phyloP scores from a whole-genome alignment of 2,797 vertebrate species.

The Pelobates cultripes region DNA sequence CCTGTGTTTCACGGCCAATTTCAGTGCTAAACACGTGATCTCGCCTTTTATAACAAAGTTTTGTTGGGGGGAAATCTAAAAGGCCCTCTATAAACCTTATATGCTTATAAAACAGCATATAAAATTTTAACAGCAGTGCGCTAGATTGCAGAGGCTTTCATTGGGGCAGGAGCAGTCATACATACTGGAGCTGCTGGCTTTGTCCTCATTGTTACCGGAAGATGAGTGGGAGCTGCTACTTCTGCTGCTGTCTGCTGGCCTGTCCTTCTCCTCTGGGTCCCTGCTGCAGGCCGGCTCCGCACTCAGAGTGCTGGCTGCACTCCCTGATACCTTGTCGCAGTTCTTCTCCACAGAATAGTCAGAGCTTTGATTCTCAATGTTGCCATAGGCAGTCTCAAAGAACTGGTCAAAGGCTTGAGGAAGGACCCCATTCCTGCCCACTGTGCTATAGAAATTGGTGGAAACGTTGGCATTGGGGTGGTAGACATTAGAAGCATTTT shows the following conservation, averaged over 20 bases:
- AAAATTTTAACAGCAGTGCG: slow-evolving; percentile 95
- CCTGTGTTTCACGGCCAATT: slow-evolving; percentile 97
- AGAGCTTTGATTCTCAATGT: slow-evolving; percentile 76
- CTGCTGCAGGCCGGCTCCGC: slow-evolving; percentile 75
- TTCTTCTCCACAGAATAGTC: slow-evolving; percentile 84
- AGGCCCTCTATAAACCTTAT: slow-evolving; percentile 98
- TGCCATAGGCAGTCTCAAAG: slow-evolving; percentile 94
- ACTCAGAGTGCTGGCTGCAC: slow-evolving; percentile 69
- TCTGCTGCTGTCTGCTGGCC: slow-evolving; percentile 89
- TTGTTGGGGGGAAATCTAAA: slow-evolving; percentile 93
- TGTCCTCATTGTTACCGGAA: slow-evolving; percentile 94
- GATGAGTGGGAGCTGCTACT: slow-evolving; percentile 94
- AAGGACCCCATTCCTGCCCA: slow-evolving; percentile 94
- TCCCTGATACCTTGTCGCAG: slow-evolving; percentile 67
- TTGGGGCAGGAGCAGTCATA: slow-evolving; percentile 85
- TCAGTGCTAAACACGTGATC: slow-evolving; percentile 98
- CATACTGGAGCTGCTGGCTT: slow-evolving; percentile 90
- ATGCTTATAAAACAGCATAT: slow-evolving; percentile 99
- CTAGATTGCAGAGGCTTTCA: slow-evolving; percentile 84
- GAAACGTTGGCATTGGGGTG: slow-evolving; percentile 82
- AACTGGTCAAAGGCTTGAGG: slow-evolving; percentile 98
- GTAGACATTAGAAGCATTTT: slow-evolving; percentile 84
- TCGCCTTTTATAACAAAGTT: slow-evolving; percentile 96
- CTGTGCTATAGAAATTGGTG: slow-evolving; percentile 88
- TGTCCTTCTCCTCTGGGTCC: slow-evolving; percentile 75